Conservation (phyloP, 2,888 invertebrate genomes). For the Hirtodrosophila cameraria region DNA sequence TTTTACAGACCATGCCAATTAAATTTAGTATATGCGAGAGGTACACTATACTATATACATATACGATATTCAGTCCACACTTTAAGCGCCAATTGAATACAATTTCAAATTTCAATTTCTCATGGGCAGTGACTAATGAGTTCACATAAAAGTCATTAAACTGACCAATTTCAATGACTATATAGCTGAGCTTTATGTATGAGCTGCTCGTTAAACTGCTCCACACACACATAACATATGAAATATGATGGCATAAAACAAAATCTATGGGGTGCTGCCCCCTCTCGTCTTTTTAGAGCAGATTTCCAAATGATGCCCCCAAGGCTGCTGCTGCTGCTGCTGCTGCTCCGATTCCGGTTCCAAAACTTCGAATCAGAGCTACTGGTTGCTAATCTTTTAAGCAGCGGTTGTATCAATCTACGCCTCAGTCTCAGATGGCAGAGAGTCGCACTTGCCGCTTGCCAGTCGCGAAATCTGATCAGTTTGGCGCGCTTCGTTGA, state of each 20-base stretch:
- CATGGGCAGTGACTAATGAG: constrained; percentile 65
- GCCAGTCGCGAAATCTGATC: constrained; percentile 63
- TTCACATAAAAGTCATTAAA: constrained; percentile 63
- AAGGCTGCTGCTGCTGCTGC: too few relatives aligned
- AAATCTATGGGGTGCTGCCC: constrained; percentile 28
- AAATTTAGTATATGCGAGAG: constrained; percentile 24
- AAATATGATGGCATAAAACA: constrained; percentile 44
- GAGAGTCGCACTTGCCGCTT: constrained; percentile 65
- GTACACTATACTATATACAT: constrained; percentile 11
- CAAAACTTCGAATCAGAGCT: constrained; percentile 23
- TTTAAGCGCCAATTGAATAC: constrained; percentile 30
- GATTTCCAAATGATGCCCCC: constrained; percentile 38
- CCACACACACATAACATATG: constrained; percentile 25
- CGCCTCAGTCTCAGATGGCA: constrained; percentile 53
- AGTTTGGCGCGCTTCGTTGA: constrained; percentile 56
- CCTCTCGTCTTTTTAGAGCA: neutral
- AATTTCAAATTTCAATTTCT: constrained; percentile 38
- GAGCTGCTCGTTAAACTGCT: constrained; percentile 10
- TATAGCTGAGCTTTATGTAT: constrained; percentile 10
- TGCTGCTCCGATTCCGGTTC: constrained; percentile 40
- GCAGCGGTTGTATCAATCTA: constrained; percentile 53
- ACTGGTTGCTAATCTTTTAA: constrained; percentile 54
- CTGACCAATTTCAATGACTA: constrained; percentile 61
- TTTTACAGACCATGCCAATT: constrained; percentile 29
- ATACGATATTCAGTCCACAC: constrained; percentile 18